Evolutionary conservation across 2,888 invertebrate species (phyloP), one percentile per base, ranked within the genome.

Genomic region (Orthonevra nobilis): DNA sequence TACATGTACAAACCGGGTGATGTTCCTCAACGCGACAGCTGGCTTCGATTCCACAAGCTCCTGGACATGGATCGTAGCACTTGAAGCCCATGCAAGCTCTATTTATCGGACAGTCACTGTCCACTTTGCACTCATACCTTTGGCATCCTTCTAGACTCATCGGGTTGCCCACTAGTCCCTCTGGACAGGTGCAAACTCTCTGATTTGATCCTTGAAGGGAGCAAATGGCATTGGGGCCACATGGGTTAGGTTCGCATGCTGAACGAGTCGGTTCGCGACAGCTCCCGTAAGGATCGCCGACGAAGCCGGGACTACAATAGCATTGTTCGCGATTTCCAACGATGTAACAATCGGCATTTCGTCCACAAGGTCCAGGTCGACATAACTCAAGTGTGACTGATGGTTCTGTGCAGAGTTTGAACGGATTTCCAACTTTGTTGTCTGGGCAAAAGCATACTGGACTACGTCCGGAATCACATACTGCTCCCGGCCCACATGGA

Each of bases 361-460:
- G 88, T 19, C 95, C 96, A 88, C 96, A 96, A 1, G 95, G 95
- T 6, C 95, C 95, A 6, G 96, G 96, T 86, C 92, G 92, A 84
- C 96, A 96, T 6, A 95, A 89, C 4, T 92, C 90, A 70, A 91
- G 89, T 1, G 92, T 90, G 73, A 91, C 90, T 26, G 92, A 86
- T 81, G 91, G 91, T 85, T 90, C 91, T 56, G 91, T 90, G 85
- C 96, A 96, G 81, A 91, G 91, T 84, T 92, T 92, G 86, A 94
- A 96, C 9, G 96, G 95, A 90, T 96, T 96, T 83, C 96, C 97
- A 74, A 94, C 90, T 7, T 93, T 93, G 79, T 93, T 92, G 81
- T 92, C 93, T n/a, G 96, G 94, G 86, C 97, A 97, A 87, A 93
- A 95, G 88, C 97, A 97, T 9, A 94, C 92, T 14, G 96, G 96